phyloP scores from a whole-genome alignment of 2,888 invertebrate genomes.

The Harpagoxenus sublaevis region DNA sequence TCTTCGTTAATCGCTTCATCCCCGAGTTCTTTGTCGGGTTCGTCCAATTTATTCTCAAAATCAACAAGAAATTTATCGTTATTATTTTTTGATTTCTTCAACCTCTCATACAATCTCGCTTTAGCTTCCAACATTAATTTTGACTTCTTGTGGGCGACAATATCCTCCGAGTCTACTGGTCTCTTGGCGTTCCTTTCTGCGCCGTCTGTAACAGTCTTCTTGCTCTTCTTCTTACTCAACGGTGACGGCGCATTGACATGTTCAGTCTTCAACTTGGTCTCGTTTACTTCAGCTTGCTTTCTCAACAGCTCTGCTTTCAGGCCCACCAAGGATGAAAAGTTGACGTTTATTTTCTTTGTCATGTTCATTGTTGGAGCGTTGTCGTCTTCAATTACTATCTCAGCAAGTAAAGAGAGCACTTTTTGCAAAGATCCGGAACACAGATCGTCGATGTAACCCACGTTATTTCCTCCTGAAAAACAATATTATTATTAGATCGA shows the following conservation, averaged over 20 bases:
- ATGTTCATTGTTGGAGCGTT: conserved; percentile 76
- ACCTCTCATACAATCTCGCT: conserved; percentile 80
- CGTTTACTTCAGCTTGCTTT: conserved; percentile 94
- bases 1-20: conserved; percentile 71
- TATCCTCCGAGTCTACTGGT: conserved; percentile 78
- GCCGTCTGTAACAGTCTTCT: conserved; percentile 83
- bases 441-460: not conserved
- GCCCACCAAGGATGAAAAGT: conserved; percentile 88
- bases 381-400: not conserved
- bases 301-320: conserved; percentile 95
- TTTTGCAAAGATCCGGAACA: not conserved
- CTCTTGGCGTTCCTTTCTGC: conserved; percentile 71
- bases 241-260: conserved; percentile 61
- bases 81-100: conserved; percentile 79
- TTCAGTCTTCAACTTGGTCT: conserved; percentile 88
- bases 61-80: conserved; percentile 82
- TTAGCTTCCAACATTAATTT: conserved; percentile 85
- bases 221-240: conserved; percentile 77
- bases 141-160: conserved; percentile 83
- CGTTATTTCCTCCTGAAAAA: not conserved
- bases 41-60: conserved; percentile 80
- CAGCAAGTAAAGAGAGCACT: not conserved
- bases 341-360: conserved; percentile 83
- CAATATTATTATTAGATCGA: not conserved
- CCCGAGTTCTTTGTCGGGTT: conserved; percentile 76